These are phyloP conservation scores for Dolichopus griseipennis DNA, from an alignment of 2,888 invertebrate genomes.

Conservation along the genomic window DNA sequence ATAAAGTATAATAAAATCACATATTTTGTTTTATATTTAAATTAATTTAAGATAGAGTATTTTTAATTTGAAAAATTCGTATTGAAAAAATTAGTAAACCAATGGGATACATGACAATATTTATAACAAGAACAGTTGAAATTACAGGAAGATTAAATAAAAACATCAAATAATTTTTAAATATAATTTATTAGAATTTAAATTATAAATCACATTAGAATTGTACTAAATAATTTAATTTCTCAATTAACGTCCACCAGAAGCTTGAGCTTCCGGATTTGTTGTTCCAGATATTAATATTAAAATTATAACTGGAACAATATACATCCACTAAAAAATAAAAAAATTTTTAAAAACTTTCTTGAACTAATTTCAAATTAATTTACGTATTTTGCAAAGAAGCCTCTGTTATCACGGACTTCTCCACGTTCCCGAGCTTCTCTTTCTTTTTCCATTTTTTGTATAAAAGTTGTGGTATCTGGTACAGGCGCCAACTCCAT, in stretches of 20 bases:
- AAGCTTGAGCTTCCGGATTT: constrained; percentile 57
- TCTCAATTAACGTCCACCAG: constrained; percentile 32
- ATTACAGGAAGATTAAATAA: too few relatives aligned
- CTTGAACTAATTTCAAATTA: background rate
- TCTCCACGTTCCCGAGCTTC: constrained; percentile 83
- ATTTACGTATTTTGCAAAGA: constrained; percentile 95
- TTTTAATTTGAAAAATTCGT: too few relatives aligned
- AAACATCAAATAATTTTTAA: too few relatives aligned
- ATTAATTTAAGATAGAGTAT: too few relatives aligned
- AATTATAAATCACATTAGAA: too few relatives aligned
- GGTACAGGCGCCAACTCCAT: constrained; percentile 81
- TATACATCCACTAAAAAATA: constrained; percentile 93
- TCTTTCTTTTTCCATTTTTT: constrained; percentile 85
- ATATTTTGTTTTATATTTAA: too few relatives aligned
- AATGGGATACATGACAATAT: too few relatives aligned
- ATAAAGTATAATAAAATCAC: too few relatives aligned
- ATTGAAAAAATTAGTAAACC: too few relatives aligned
- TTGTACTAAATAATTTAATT: too few relatives aligned
- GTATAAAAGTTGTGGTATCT: constrained; percentile 90
- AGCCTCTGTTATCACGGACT: constrained; percentile 87
- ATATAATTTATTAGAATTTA: too few relatives aligned
- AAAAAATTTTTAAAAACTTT: constrained; percentile 19
- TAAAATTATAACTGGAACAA: constrained; percentile 86
- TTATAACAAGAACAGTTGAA: too few relatives aligned
- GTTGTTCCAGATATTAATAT: constrained; percentile 81